Evolutionary conservation across 2,113 vertebrate genomes (phyloP).

Genomic region (Mesocricetus auratus): DNA sequence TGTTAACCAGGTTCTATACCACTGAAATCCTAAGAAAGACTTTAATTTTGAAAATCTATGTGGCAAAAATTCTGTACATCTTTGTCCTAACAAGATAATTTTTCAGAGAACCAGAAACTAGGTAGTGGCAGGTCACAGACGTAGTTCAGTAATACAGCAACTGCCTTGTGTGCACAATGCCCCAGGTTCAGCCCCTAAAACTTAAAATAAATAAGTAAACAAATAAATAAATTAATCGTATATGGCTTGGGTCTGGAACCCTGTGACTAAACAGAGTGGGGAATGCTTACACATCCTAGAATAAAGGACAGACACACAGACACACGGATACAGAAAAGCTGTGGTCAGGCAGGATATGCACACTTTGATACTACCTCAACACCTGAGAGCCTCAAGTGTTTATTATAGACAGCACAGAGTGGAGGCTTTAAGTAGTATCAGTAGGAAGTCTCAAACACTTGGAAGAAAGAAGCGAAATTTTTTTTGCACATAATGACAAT

Average conservation of each 20-base stretch:
- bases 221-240: not conserved
- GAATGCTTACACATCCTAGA: not conserved
- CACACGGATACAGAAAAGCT: not conserved
- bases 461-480: not conserved
- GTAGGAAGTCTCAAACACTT: not conserved
- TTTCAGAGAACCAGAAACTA: constrained; percentile 13
- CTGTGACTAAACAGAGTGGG: not conserved
- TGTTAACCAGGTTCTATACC: not conserved
- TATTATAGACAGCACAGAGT: not conserved
- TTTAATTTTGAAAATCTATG: not conserved
- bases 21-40: not conserved
- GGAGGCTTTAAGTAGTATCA: not conserved
- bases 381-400: not conserved
- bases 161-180: too few species aligned
- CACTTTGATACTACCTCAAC: not conserved
- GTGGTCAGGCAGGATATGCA: not conserved
- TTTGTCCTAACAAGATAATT: not conserved
- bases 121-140: not conserved
- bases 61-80: not conserved
- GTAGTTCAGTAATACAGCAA: too few species aligned
- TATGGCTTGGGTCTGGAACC: not conserved
- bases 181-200: too few species aligned
- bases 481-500: not conserved
- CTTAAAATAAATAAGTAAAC: not conserved
- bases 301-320: not conserved